Conservation (phyloP, 2,888 invertebrate species). For the Schizotus pectinicornis region DNA sequence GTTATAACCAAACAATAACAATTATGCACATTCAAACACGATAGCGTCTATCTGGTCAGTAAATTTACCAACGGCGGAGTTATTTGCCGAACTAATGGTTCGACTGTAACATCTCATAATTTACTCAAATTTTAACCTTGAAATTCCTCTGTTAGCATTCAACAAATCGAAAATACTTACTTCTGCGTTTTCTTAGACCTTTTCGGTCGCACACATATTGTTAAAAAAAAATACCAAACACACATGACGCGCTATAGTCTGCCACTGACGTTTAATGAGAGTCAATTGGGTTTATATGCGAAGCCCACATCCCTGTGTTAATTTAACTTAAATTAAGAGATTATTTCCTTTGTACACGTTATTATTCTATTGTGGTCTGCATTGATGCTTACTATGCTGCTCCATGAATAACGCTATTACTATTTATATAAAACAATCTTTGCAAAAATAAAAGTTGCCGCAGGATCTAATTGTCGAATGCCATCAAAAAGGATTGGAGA, state of each 20-base stretch:
- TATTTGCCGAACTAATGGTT: no score
- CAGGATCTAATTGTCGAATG: no score
- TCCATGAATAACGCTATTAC: constrained; percentile 34
- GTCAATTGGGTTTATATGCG: constrained; percentile 59
- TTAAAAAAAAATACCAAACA: constrained; percentile 33
- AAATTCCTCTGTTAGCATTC: no score
- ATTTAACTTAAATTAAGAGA: constrained; percentile 62
- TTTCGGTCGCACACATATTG: neutral
- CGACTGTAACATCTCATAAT: no score
- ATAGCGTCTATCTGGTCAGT: no score
- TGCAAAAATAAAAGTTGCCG: constrained; percentile 22
- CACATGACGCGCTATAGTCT: constrained; percentile 43
- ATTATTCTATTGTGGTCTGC: constrained; percentile 57
- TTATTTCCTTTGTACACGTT: constrained; percentile 61
- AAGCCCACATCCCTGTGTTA: constrained; percentile 59
- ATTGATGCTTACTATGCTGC: constrained; percentile 39
- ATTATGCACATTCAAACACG: no score
- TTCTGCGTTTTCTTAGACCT: neutral
- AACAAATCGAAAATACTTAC: neutral
- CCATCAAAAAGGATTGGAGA: no score
- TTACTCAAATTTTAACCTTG: no score
- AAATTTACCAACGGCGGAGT: no score
- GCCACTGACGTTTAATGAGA: constrained; percentile 54
- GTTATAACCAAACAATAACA: no score
- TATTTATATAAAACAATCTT: constrained; percentile 27